phyloP scores from a whole-genome alignment of 2,113 vertebrate genomes.

The Potamarius usumacintae region DNA sequence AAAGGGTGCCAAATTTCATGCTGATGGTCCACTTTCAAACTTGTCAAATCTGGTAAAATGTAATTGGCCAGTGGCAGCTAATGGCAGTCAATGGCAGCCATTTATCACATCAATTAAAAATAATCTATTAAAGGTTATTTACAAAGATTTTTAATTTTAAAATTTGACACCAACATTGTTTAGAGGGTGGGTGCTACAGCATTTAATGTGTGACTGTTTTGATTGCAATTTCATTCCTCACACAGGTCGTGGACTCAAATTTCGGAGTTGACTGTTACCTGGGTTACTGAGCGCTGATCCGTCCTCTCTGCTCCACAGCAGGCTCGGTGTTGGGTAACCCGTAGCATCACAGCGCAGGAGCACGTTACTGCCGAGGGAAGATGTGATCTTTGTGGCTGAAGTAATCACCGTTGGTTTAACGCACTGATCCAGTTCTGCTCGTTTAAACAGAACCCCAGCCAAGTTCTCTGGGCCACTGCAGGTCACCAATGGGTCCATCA shows the following conservation, averaged over 20 bases:
- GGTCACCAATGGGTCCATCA: slow-evolving; percentile 83
- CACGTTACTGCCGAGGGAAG: slow-evolving; percentile 86
- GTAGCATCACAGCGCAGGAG: slow-evolving; percentile 89
- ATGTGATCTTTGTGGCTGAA: slow-evolving; percentile 93
- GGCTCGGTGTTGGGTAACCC: slow-evolving; percentile 85
- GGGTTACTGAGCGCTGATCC: slow-evolving; percentile 79
- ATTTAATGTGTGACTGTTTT: not conserved
- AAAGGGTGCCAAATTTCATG: not conserved
- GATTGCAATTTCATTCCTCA: not conserved
- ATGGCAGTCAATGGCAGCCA: not conserved
- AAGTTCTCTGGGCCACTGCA: slow-evolving; percentile 86
- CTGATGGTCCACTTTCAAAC: not conserved
- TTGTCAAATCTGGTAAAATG: not conserved
- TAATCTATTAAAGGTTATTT: not conserved
- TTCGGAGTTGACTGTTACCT: slow-evolving; percentile 71
- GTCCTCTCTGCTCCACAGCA: slow-evolving; percentile 81
- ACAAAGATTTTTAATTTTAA: not conserved
- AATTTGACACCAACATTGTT: not conserved
- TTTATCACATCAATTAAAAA: not conserved
- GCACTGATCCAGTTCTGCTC: slow-evolving; percentile 87
- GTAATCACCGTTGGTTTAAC: slow-evolving; percentile 89
- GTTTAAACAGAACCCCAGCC: slow-evolving; percentile 84
- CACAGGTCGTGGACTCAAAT: not conserved
- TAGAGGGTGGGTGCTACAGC: not conserved
- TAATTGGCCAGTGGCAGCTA: not conserved